These are phyloP conservation scores for Anthoscopus minutus DNA, from an alignment of 2,113 vertebrate species.

Conservation along the genomic window DNA sequence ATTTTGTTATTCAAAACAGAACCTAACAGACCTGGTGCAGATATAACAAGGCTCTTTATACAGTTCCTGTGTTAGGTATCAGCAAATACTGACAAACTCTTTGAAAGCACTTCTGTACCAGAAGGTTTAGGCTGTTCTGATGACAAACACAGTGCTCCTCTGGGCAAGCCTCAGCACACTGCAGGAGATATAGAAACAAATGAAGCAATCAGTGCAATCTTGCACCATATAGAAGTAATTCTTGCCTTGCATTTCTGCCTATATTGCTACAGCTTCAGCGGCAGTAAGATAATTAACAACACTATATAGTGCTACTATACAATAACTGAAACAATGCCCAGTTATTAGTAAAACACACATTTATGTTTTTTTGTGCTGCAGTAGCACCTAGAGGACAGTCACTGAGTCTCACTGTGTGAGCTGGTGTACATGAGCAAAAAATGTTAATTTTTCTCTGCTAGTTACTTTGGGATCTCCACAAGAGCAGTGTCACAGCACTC, in stretches of 20 bases:
- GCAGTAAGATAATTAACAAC: neutral
- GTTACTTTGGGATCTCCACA: neutral
- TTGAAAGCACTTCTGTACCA: neutral
- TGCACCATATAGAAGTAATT: neutral
- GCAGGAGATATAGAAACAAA: neutral
- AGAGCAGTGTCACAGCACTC: neutral
- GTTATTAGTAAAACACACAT: neutral
- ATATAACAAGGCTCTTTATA: neutral
- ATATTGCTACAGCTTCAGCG: neutral
- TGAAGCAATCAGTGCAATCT: neutral
- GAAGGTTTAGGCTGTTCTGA: neutral
- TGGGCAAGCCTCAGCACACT: neutral
- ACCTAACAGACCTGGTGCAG: neutral
- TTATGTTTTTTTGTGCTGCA: neutral
- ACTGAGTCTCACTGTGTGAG: neutral
- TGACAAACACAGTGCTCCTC: neutral
- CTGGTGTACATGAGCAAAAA: neutral
- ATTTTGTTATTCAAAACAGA: neutral
- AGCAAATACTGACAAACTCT: neutral
- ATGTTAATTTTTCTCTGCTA: neutral
- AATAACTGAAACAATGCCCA: neutral
- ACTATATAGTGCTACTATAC: neutral
- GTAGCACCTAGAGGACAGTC: constrained; percentile 17
- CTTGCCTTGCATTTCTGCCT: neutral
- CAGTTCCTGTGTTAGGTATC: neutral